phyloP scores from a whole-genome alignment of 2,797 vertebrate genomes.

The Pseudomugil tenellus region DNA sequence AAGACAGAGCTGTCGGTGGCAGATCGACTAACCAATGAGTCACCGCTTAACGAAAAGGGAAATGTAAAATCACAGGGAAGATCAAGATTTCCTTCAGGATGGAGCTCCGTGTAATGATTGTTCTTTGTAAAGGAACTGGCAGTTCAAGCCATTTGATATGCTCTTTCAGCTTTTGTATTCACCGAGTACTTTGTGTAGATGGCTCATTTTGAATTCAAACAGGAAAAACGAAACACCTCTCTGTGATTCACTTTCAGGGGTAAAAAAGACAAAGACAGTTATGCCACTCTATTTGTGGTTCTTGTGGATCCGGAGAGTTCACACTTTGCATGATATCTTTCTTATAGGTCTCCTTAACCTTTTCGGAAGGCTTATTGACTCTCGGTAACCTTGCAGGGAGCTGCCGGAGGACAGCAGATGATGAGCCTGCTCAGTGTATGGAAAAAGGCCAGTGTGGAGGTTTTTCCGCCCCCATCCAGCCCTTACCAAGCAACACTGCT shows the following conservation, averaged over 20 bases:
- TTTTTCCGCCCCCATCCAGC: conserved; percentile 58
- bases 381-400: conserved; percentile 71
- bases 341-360: conserved; percentile 77
- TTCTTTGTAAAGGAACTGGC: conserved; percentile 28
- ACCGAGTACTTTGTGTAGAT: conserved; percentile 43
- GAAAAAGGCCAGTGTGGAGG: conserved; percentile 59
- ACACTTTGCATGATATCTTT: conserved; percentile 71
- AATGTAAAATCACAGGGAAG: conserved; percentile 20
- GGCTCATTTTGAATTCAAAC: conserved; percentile 64
- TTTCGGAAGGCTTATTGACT: conserved; percentile 75
- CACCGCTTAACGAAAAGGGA: conserved; percentile 15
- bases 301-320: conserved; percentile 53
- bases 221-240: conserved; percentile 39
- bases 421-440: conserved; percentile 70
- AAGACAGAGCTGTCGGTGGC: conserved; percentile 13
- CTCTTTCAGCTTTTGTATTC: conserved; percentile 42
- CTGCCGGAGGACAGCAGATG: conserved; percentile 71
- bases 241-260: conserved; percentile 58
- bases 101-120: conserved; percentile 28
- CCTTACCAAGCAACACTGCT: conserved; percentile 50
- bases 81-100: conserved; percentile 29
- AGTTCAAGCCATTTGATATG: conserved; percentile 33
- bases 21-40: conserved; percentile 15
- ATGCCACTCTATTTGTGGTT: conserved; percentile 67
- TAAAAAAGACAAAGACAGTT: conserved; percentile 57